These are phyloP conservation scores for Paramuricea clavata DNA, from an alignment of 92 coral and sea anemone species.

Conservation along the genomic window DNA sequence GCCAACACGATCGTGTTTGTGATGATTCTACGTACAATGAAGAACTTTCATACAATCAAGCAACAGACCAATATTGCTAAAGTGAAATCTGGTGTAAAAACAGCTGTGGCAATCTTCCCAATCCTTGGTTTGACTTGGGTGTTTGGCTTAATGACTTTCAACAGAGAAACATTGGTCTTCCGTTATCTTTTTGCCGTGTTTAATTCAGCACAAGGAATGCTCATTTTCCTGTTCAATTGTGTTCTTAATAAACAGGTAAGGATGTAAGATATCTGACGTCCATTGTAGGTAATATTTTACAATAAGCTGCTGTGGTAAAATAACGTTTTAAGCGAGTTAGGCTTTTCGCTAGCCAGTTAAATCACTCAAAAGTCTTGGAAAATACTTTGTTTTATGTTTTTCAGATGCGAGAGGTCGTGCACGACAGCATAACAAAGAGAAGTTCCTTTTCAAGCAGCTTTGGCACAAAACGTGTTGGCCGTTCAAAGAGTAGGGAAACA, in stretches of 20 bases:
- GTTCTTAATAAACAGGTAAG: constrained; percentile 90
- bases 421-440: constrained; percentile 1
- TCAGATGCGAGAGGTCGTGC: constrained; percentile 37
- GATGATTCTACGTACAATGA: too few species aligned
- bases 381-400: too few species aligned
- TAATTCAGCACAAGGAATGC: constrained; percentile 75
- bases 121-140: too few species aligned
- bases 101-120: constrained; percentile 84
- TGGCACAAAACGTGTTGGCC: not conserved
- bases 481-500: not conserved
- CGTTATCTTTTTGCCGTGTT: constrained; percentile 84
- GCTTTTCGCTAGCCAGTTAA: too few species aligned
- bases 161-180: constrained; percentile 77
- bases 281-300: too few species aligned
- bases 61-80: constrained; percentile 79
- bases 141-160: too few species aligned
- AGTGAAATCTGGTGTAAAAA: constrained; percentile 86
- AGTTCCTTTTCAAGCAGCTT: not conserved
- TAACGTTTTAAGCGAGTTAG: too few species aligned
- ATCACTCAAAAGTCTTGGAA: too few species aligned
- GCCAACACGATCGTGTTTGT: constrained; percentile 80
- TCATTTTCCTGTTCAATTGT: constrained; percentile 90
- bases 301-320: too few species aligned
- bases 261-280: too few species aligned
- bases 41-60: constrained; percentile 81